Conservation (phyloP, 2,888 invertebrate genomes). For the Oligia fasciuncula region DNA sequence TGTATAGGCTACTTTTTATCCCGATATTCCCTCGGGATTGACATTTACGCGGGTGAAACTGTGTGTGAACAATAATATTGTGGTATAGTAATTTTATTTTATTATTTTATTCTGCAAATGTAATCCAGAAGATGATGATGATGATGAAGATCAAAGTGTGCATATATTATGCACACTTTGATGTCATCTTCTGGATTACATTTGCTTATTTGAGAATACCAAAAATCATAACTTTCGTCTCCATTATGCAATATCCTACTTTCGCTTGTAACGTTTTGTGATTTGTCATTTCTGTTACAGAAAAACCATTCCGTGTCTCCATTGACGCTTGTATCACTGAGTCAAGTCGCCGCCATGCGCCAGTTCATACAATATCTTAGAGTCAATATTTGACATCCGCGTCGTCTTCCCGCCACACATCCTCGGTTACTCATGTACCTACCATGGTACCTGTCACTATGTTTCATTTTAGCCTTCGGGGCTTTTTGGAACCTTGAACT, state of each 20-base stretch:
- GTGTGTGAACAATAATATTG: no score
- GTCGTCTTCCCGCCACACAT: constrained; percentile 79
- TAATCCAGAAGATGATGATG: no score
- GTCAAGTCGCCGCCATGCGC: constrained; percentile 61
- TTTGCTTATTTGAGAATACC: not conserved
- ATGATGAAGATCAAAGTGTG: no score
- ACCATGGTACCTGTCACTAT: constrained; percentile 42
- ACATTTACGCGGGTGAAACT: no score
- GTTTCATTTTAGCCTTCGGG: constrained; percentile 51
- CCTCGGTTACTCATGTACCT: constrained; percentile 75
- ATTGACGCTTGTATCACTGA: constrained; percentile 35
- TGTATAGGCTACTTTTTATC: no score
- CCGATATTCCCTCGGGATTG: no score
- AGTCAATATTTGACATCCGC: constrained; percentile 83
- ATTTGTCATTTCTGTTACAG: constrained; percentile 25
- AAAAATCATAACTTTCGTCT: not conserved
- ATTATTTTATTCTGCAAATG: no score
- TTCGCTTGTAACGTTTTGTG: not conserved
- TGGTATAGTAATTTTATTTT: no score
- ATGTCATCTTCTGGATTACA: not conserved
- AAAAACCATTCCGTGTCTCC: constrained; percentile 31
- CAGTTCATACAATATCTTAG: constrained; percentile 58
- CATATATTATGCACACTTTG: not conserved
- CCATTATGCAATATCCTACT: not conserved
- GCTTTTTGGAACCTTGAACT: constrained; percentile 55